Evolutionary conservation across 2,797 vertebrate species (phyloP).

Genomic region (Premnoplex brunnescens): DNA sequence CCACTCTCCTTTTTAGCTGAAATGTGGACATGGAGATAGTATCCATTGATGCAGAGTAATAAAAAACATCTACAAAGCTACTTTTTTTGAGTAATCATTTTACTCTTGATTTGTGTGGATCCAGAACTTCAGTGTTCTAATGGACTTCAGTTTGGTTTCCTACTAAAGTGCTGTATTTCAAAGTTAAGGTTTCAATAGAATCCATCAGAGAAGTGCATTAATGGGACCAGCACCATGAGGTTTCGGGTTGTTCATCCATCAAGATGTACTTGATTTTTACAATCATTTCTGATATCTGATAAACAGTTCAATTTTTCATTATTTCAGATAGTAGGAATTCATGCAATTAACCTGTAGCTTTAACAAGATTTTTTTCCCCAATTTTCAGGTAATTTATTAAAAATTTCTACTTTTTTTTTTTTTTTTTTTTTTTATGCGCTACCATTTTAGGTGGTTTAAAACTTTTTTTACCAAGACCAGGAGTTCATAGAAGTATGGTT

Average conservation of each 20-base stretch:
- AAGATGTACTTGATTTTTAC: neutral
- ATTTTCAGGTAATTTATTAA: conserved; percentile 49
- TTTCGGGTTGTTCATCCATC: neutral
- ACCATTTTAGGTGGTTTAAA: conserved; percentile 78
- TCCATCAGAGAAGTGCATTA: neutral
- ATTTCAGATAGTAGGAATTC: neutral
- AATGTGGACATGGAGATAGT: neutral
- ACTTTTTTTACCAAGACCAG: conserved; percentile 75
- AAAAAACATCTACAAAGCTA: accelerated
- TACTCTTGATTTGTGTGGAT: neutral
- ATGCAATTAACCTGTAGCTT: conserved; percentile 6
- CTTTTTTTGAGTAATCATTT: neutral
- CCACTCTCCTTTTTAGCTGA: neutral
- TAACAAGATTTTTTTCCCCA: neutral
- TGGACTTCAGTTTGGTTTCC: neutral
- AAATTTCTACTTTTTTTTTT: conserved; percentile 32
- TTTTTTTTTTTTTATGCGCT: conserved; percentile 49
- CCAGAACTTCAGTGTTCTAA: neutral
- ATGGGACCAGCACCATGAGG: neutral
- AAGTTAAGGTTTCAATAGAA: neutral
- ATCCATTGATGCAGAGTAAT: neutral
- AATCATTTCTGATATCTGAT: neutral
- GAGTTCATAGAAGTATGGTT: conserved; percentile 74
- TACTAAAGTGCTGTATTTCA: neutral
- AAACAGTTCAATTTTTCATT: neutral